These are phyloP conservation scores for Sesamia nonagrioides DNA, from an alignment of 1,140 invertebrate species.

Conservation along the genomic window DNA sequence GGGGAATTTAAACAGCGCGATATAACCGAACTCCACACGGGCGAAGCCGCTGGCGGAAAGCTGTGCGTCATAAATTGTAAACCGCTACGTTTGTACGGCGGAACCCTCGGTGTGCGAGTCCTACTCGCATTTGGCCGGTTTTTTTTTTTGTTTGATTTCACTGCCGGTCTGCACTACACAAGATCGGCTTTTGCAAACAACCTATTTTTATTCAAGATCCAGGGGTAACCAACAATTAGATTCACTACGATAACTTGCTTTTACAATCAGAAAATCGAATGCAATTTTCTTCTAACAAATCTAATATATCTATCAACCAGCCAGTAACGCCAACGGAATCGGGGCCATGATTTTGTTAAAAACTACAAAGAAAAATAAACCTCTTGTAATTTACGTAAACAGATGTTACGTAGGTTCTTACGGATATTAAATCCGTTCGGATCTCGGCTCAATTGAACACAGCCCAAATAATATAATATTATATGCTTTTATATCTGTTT, in stretches of 20 bases:
- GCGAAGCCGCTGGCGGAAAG: too few relatives aligned
- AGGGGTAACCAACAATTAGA: not conserved
- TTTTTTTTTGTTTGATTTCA: too few relatives aligned
- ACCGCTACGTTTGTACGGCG: too few relatives aligned
- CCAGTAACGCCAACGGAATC: too few relatives aligned
- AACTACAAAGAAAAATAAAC: slow-evolving; percentile 44
- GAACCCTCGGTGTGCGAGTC: too few relatives aligned
- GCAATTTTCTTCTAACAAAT: not conserved
- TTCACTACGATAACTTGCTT: not conserved
- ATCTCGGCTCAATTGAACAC: slow-evolving; percentile 20
- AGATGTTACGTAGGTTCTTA: slow-evolving; percentile 41
- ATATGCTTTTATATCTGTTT: slow-evolving; percentile 20
- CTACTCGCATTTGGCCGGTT: too few relatives aligned
- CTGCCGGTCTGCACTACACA: too few relatives aligned
- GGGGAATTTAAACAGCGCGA: too few relatives aligned
- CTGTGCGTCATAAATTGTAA: too few relatives aligned
- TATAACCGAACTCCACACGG: too few relatives aligned
- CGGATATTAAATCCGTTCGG: slow-evolving; percentile 42
- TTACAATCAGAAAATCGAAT: slow-evolving; percentile 14
- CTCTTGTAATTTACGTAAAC: slow-evolving; percentile 50
- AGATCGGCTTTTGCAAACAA: too few relatives aligned
- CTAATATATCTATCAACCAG: not conserved
- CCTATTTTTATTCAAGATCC: too few relatives aligned
- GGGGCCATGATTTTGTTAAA: not conserved
- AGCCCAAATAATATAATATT: slow-evolving; percentile 36